These are phyloP conservation scores for Euwallacea similis DNA, from an alignment of 1,140 invertebrate genomes.

Conservation along the genomic window DNA sequence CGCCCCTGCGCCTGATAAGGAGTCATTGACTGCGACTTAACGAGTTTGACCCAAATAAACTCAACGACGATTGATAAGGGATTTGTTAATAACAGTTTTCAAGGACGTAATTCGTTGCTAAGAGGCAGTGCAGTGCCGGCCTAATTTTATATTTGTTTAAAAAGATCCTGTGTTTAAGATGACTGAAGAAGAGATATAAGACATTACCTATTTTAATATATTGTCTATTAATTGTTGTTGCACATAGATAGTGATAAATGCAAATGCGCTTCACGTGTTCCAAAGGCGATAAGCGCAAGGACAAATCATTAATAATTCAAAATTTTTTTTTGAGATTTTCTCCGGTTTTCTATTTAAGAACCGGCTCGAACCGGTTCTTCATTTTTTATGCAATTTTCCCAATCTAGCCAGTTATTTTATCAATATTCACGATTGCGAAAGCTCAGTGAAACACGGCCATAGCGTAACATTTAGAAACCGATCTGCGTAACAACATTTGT, in stretches of 20 bases:
- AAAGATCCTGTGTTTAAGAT: too few relatives aligned
- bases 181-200: too few relatives aligned
- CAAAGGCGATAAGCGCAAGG: background rate
- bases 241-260: constrained; percentile 4
- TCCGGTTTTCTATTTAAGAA: background rate
- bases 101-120: too few relatives aligned
- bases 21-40: constrained; percentile 21
- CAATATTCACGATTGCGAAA: background rate
- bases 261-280: background rate
- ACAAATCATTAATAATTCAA: background rate
- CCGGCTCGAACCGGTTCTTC: background rate
- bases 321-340: background rate
- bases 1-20: constrained; percentile 4
- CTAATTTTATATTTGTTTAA: too few relatives aligned
- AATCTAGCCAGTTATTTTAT: background rate
- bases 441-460: background rate
- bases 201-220: too few relatives aligned
- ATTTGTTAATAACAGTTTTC: too few relatives aligned
- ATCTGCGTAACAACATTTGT: background rate
- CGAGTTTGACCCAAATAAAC: constrained; percentile 17
- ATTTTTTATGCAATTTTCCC: background rate
- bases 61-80: background rate
- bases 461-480: background rate
- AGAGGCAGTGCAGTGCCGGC: too few relatives aligned
- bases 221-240: background rate